Base-by-base conservation (phyloP, 2,797 vertebrate genomes). In the Squalus acanthias region DNA sequence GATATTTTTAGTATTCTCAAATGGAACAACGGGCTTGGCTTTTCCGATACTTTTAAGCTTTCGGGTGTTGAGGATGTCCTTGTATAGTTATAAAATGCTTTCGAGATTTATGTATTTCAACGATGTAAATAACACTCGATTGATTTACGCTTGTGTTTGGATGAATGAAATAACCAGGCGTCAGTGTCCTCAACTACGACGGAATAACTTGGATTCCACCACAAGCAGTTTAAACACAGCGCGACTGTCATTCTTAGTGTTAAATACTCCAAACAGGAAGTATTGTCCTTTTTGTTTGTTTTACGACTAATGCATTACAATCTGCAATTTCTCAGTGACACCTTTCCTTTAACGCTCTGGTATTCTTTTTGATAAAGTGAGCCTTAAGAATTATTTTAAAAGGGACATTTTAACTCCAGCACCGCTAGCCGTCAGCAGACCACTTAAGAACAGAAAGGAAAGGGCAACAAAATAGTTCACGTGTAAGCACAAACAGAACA, bases 1-100 rank as follows among this genome's bases (percentile, higher is more conserved):
- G 65, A 69, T 93, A 93, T 93, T 46, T 93, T 93, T 93, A 93
- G 91, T 46, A 93, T 46, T 63, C 91, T 93, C 91, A 50, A 50
- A 8, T 93, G 91, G 60, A 93, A 67, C 22, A 93, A 65, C 46
- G 65, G 91, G n/a, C n/a, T 93, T 67, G 60, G 39, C 89, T 92
- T 24, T 91, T 67, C 89, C 33, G n/a, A 67, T 67, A 93, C 88
- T 63, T 91, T 91, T 22, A 9, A n/a, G n/a, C 63, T 33, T 93
- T 67, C 91, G n/a, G 63, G n/a, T 39, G n/a, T 46, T 3, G 39
- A 93, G 91, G 65, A 60, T 69, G 7, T 4, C 20, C 88, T 65
- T 7, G 57, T 89, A 89, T 89, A 60, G 67, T 67, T 92, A 39
- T 46, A 22, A 85, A 85, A 50, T n/a, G 39, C n/a, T 39, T 20